phyloP scores from a whole-genome alignment of 2,113 vertebrate species.

The Nesoenas mayeri region DNA sequence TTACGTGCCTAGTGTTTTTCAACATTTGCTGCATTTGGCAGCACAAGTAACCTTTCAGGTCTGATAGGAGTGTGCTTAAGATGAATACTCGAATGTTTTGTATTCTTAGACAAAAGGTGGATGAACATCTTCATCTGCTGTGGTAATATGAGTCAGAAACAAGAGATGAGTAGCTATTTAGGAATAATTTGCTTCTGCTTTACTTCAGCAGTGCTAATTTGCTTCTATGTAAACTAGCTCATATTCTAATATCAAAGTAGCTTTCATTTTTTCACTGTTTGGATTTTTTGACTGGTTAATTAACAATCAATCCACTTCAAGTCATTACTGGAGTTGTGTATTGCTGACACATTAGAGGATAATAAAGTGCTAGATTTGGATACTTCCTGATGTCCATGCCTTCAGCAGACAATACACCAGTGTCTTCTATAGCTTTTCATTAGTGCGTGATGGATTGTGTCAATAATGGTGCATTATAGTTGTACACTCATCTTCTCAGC shows the following conservation, averaged over 20 bases:
- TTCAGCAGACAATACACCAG: not conserved
- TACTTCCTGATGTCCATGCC: not conserved
- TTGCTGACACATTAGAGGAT: not conserved
- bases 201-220: not conserved
- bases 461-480: not conserved
- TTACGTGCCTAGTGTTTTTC: not conserved
- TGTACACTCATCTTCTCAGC: not conserved
- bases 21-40: not conserved
- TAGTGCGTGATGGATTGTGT: not conserved
- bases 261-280: not conserved
- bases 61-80: not conserved
- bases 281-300: not conserved
- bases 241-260: not conserved
- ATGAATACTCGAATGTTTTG: not conserved
- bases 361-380: not conserved
- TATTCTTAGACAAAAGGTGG: not conserved
- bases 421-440: not conserved
- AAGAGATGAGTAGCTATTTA: not conserved
- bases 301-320: not conserved
- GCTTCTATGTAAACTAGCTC: not conserved
- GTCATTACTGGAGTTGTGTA: not conserved
- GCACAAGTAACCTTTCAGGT: not conserved
- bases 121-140: not conserved
- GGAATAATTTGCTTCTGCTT: constrained; percentile 1
- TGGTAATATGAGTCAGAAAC: not conserved